Conservation (phyloP, 2,888 invertebrate genomes). For the Drosophila differens region DNA sequence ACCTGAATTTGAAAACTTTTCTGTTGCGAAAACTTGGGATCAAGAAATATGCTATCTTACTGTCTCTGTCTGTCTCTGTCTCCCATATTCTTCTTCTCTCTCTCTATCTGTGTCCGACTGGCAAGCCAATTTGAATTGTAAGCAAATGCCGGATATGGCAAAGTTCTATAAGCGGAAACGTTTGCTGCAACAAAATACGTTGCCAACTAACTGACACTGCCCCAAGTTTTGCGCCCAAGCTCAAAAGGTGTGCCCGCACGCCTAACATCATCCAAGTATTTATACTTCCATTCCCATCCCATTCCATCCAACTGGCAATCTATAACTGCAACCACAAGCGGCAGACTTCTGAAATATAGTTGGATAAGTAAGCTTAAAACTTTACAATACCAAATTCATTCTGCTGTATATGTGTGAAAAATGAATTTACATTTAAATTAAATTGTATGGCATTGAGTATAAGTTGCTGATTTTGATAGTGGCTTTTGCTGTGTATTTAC, state of each 20-base stretch:
- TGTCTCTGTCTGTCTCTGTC: background rate
- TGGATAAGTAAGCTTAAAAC: constrained; percentile 63
- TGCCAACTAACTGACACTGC: constrained; percentile 41
- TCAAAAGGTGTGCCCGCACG: constrained; percentile 21
- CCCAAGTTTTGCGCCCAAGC: constrained; percentile 35
- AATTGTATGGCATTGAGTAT: constrained; percentile 51
- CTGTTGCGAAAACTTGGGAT: constrained; percentile 26
- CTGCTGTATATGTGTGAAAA: constrained; percentile 34
- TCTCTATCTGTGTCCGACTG: constrained; percentile 19
- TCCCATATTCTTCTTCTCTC: background rate
- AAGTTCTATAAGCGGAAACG: constrained; percentile 71
- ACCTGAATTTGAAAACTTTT: constrained; percentile 67
- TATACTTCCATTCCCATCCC: background rate
- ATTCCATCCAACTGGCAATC: constrained; percentile 37
- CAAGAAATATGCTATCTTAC: constrained; percentile 51
- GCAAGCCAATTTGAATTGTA: constrained; percentile 69
- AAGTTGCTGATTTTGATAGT: constrained; percentile 45
- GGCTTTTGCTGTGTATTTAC: background rate
- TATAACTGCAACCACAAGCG: constrained; percentile 51
- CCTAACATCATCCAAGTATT: constrained; percentile 16
- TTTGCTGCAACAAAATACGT: constrained; percentile 57
- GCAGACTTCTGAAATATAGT: constrained; percentile 43
- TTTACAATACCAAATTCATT: constrained; percentile 32
- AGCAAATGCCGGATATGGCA: constrained; percentile 72
- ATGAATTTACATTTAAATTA: constrained; percentile 73